phyloP scores from a whole-genome alignment of 2,888 invertebrate species.

The Biston betularia region DNA sequence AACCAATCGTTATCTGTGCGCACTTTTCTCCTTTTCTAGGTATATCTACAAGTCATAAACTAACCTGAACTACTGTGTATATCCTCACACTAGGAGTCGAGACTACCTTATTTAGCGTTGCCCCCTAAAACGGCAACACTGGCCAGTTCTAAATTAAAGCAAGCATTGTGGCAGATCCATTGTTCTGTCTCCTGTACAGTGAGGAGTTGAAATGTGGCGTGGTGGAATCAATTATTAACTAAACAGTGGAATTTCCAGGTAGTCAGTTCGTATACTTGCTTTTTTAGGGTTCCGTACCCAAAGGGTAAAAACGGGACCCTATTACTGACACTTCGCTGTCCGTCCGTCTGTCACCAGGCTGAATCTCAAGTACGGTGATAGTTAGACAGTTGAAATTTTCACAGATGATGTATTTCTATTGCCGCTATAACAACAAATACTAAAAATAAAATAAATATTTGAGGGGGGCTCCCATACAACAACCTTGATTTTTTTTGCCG shows the following conservation, averaged over 20 bases:
- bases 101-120: slow-evolving; percentile 19
- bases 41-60: slow-evolving; percentile 9
- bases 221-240: slow-evolving; percentile 9
- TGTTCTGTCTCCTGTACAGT: slow-evolving; percentile 27
- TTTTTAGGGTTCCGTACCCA: too few species aligned
- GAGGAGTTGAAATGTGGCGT: slow-evolving; percentile 22
- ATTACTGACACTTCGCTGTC: too few species aligned
- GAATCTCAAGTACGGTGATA: too few species aligned
- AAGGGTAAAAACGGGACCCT: too few species aligned
- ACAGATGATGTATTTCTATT: too few species aligned
- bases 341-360: too few species aligned
- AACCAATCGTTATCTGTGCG: slow-evolving; percentile 1
- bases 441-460: too few species aligned
- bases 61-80: slow-evolving; percentile 6
- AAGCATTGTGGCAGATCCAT: slow-evolving; percentile 25
- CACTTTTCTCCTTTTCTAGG: slow-evolving; percentile 4
- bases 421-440: too few species aligned
- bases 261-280: too few species aligned
- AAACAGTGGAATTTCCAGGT: slow-evolving; percentile 1
- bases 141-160: slow-evolving; percentile 26
- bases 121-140: slow-evolving; percentile 21
- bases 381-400: too few species aligned
- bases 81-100: slow-evolving; percentile 1
- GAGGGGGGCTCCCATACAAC: too few species aligned
- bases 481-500: too few species aligned